phyloP scores from a whole-genome alignment of 2,888 invertebrate species.

The Dolichopus griseipennis region DNA sequence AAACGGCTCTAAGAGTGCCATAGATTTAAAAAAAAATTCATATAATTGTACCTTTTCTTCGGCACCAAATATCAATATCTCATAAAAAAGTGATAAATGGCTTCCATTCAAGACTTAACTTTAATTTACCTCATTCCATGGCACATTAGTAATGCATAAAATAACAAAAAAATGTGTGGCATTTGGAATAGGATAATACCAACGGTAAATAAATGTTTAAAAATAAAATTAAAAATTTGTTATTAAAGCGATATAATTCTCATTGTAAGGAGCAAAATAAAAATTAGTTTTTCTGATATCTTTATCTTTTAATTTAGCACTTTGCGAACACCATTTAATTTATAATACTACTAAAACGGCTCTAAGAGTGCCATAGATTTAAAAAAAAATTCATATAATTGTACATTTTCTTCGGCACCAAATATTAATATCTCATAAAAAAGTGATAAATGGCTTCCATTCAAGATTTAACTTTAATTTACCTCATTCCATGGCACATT shows the following conservation, averaged over 20 bases:
- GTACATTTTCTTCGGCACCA: conserved; percentile 18
- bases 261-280: too few relatives aligned
- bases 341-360: conserved; percentile 25
- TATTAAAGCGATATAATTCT: too few relatives aligned
- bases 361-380: conserved; percentile 33
- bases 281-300: too few relatives aligned
- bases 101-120: conserved; percentile 19
- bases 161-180: too few relatives aligned
- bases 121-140: conserved; percentile 13
- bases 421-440: conserved; percentile 8
- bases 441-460: conserved; percentile 19
- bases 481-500: conserved; percentile 15
- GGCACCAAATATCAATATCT: conserved; percentile 14
- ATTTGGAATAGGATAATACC: too few relatives aligned
- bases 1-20: conserved; percentile 34
- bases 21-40: too few relatives aligned
- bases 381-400: not conserved
- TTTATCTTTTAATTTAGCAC: conserved; percentile 32
- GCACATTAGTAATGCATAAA: conserved; percentile 11
- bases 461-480: conserved; percentile 16
- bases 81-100: conserved; percentile 13
- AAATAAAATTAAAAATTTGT: too few relatives aligned
- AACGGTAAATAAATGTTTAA: too few relatives aligned
- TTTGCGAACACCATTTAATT: conserved; percentile 37
- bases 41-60: conserved; percentile 16